A percentile compares a stretch with the other conserved stretches of the same genome.
Evolutionary conservation across 2,113 vertebrate genomes (phyloP).

Genomic region (Nyctibius bracteatus): DNA sequence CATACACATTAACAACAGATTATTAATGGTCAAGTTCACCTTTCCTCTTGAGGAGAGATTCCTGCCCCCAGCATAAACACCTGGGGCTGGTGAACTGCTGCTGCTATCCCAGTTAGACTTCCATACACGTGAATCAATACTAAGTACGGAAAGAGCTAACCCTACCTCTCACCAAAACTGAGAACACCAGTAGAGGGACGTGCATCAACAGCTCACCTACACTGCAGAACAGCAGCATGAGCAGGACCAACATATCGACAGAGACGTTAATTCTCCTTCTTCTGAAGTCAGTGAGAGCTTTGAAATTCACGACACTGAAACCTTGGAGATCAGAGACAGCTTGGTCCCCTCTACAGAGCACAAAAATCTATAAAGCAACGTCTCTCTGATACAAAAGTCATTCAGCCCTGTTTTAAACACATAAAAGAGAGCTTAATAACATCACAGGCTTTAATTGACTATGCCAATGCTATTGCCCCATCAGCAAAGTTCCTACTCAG

Average conservation of each 20-base stretch:
- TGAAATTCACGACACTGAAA: neutral
- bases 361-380: neutral
- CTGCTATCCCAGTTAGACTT: neutral
- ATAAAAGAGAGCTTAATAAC: neutral
- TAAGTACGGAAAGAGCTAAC: neutral
- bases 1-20: neutral
- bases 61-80: neutral
- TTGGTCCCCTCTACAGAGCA: neutral
- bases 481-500: neutral
- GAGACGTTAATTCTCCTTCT: neutral
- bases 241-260: accelerated
- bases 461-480: neutral
- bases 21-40: neutral
- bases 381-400: neutral
- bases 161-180: neutral
- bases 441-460: neutral
- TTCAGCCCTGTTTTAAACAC: neutral
- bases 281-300: neutral
- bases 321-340: neutral
- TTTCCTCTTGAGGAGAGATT: neutral
- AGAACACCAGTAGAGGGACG: accelerated
- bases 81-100: neutral
- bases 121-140: neutral
- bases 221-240: neutral
- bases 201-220: neutral